Evolutionary conservation across 2,797 vertebrate genomes (phyloP), one percentile per base, ranked within the genome.

Genomic region (Protonibea diacanthus): DNA sequence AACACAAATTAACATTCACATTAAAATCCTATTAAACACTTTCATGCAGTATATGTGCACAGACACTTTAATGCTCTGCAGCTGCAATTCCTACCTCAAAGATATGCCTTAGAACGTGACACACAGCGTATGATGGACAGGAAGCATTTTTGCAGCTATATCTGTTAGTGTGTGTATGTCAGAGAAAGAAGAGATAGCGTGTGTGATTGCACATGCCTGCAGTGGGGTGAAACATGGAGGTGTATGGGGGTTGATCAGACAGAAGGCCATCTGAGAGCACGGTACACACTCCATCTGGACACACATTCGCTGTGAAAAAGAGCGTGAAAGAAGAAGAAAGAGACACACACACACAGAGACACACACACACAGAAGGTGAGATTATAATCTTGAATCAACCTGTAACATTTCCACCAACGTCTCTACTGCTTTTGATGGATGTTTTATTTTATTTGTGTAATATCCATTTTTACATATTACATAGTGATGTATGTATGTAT

Each of bases 221-320:
- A 68, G 17, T 58, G 49, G 90, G 81, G 85, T 87, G 78, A 86
- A 89, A 84, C 60, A 87, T 70, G 82, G 85, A 88, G 89, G 90
- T 92, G 88, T 88, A 76, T 48, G 81, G 75, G 69, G 86, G 81
- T 78, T 42, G 86, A 91, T 84, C 73, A 85, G 90, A 88, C 89
- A 93, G 93, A 92, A 89, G 91, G 90, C 88, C 90, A 81, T 89
- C 76, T 80, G 86, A 89, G 89, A 91, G 89, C 83, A 86, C 27
- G 65, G 79, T 74, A 80, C 91, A 88, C 87, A 77, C 81, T 92
- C 93, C 92, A 94, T 94, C 93, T 94, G 93, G 92, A 89, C 88
- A 61, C 83, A 80, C 77, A 84, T 85, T 91, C 79, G 44, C 82
- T 90, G 88, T 88, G 87, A 92, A 88, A 78, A 82, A 78, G 71